Conservation (phyloP, 2,113 vertebrate genomes). For the Uria aalge region DNA sequence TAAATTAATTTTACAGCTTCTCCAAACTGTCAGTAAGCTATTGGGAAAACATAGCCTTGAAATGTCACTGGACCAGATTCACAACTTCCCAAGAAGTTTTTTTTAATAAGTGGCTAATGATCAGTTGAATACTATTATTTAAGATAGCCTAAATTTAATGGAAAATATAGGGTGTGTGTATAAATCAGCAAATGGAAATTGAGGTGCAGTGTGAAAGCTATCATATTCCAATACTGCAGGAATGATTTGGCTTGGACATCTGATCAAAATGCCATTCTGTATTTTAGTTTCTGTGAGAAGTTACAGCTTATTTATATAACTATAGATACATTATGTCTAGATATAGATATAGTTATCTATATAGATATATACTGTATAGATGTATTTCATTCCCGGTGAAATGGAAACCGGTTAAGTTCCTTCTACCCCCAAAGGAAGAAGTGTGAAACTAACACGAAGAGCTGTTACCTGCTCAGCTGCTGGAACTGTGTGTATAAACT, state of each 20-base stretch:
- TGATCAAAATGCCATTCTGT: neutral
- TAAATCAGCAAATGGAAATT: neutral
- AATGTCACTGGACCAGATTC: neutral
- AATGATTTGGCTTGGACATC: neutral
- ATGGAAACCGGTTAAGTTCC: neutral
- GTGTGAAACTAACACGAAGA: neutral
- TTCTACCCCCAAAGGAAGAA: neutral
- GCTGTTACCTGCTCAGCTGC: neutral
- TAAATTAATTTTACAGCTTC: slow-evolving; percentile 16
- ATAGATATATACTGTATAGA: neutral
- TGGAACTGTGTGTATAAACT: neutral
- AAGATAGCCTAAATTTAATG: neutral
- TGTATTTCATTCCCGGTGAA: neutral
- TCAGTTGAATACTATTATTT: neutral
- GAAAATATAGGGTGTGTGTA: neutral
- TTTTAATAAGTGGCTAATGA: neutral
- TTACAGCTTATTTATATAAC: neutral
- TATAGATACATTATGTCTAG: neutral
- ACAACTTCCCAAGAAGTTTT: neutral
- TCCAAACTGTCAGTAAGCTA: neutral
- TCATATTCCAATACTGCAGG: neutral
- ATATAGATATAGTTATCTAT: neutral
- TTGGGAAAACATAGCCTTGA: neutral
- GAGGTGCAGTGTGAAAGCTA: neutral
- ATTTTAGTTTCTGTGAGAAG: neutral